Conservation (phyloP, 1,140 invertebrate genomes). For the Neodiprion pinetum region DNA sequence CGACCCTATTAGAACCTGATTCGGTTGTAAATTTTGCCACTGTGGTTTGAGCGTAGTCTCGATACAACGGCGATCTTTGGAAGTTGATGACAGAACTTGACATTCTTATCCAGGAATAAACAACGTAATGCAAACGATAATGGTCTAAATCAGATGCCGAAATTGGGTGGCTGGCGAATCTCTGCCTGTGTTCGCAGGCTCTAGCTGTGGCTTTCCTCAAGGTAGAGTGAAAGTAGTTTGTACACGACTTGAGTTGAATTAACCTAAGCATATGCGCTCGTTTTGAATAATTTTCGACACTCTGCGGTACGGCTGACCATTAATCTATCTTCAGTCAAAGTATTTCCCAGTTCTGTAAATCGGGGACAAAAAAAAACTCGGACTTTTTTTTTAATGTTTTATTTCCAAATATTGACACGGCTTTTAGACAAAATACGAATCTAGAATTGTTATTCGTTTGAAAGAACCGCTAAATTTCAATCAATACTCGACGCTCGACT, state of each 20-base stretch:
- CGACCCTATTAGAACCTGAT: background rate
- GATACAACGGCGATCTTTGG: background rate
- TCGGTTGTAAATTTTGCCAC: constrained; percentile 22
- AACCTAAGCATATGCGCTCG: too few relatives aligned
- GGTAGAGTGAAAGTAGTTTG: background rate
- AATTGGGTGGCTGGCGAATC: background rate
- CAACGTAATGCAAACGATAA: background rate
- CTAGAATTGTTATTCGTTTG: background rate
- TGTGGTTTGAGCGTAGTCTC: constrained; percentile 15
- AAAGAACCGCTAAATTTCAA: background rate
- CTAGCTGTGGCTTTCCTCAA: background rate
- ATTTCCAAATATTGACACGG: too few relatives aligned
- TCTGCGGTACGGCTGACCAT: too few relatives aligned
- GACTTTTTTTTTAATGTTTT: too few relatives aligned
- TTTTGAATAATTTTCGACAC: too few relatives aligned
- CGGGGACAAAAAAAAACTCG: too few relatives aligned
- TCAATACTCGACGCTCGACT: background rate
- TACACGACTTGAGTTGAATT: too few relatives aligned
- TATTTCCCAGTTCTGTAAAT: too few relatives aligned
- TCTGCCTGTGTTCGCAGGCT: background rate
- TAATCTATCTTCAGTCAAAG: too few relatives aligned
- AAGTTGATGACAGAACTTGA: background rate
- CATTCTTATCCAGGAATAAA: background rate
- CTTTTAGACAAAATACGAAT: too few relatives aligned
- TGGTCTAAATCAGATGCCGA: background rate